phyloP scores from a whole-genome alignment of 2,113 vertebrate species.

The Notarius quadriscutis region DNA sequence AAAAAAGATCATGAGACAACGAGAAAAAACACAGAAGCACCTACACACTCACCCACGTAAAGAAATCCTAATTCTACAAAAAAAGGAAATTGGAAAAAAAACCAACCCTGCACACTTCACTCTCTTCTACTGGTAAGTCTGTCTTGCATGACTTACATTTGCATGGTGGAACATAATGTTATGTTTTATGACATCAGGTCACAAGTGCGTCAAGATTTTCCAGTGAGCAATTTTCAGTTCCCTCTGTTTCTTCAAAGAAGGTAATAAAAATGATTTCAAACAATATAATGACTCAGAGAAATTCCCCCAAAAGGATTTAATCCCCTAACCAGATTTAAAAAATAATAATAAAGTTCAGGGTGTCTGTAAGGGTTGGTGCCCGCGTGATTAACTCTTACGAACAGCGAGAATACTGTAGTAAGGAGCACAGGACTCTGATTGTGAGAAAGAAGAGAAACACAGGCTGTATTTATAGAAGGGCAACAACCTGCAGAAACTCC shows the following conservation, averaged over 20 bases:
- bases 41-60: background rate
- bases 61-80: background rate
- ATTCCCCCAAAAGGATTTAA: background rate
- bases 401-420: background rate
- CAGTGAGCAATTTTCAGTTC: background rate
- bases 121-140: too few relatives aligned
- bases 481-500: background rate
- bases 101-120: background rate
- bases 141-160: background rate
- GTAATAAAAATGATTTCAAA: background rate
- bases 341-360: background rate
- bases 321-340: background rate
- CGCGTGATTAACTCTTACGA: background rate
- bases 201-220: background rate
- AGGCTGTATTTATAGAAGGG: background rate
- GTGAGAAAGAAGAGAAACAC: background rate
- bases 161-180: background rate
- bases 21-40: background rate
- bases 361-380: background rate
- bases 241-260: background rate
- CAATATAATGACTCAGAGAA: background rate
- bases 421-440: background rate
- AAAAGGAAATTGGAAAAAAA: background rate
- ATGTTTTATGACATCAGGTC: background rate
- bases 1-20: background rate